These are phyloP conservation scores for Drosophila helvetica DNA, from an alignment of 2,888 invertebrate species.

Conservation along the genomic window DNA sequence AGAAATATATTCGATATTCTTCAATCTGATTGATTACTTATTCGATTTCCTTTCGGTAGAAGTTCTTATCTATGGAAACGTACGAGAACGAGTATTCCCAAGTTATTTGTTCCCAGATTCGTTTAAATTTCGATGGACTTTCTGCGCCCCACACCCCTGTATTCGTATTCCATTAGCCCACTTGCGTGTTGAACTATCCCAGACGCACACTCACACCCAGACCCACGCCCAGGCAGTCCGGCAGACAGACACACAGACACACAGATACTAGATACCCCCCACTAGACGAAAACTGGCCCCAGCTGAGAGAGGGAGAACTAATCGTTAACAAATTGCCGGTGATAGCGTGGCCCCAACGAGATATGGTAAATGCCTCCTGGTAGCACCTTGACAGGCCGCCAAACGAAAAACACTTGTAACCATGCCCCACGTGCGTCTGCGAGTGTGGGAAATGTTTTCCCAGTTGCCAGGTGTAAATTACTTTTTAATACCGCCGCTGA, in stretches of 20 bases:
- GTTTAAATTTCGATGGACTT: constrained; percentile 3
- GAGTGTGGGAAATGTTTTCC: constrained; percentile 60
- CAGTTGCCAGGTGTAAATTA: constrained; percentile 73
- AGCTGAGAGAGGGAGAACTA: constrained; percentile 51
- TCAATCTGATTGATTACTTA: too few relatives aligned
- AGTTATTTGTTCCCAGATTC: constrained; percentile 23
- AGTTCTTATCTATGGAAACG: too few relatives aligned
- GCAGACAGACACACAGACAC: not conserved
- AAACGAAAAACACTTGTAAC: constrained; percentile 40
- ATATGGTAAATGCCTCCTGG: constrained; percentile 45
- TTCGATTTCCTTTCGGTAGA: not conserved
- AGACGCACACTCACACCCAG: not conserved
- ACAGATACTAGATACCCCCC: constrained; percentile 1
- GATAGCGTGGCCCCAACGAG: constrained; percentile 61
- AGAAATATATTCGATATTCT: too few relatives aligned
- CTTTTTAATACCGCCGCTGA: constrained; percentile 68
- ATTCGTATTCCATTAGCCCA: constrained; percentile 22
- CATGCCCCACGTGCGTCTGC: constrained; percentile 8
- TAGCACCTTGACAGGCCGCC: constrained; percentile 41
- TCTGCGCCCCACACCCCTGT: not conserved
- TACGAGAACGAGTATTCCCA: constrained; percentile 20
- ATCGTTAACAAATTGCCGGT: constrained; percentile 74
- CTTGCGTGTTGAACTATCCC: constrained; percentile 24
- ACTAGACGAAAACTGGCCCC: constrained; percentile 28
- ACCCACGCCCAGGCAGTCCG: not conserved